Evolutionary conservation across 37 sponge, comb jelly and placozoan species (phyloP), one percentile per base, ranked within the genome.

Genomic region (Aplysina aerophoba): DNA sequence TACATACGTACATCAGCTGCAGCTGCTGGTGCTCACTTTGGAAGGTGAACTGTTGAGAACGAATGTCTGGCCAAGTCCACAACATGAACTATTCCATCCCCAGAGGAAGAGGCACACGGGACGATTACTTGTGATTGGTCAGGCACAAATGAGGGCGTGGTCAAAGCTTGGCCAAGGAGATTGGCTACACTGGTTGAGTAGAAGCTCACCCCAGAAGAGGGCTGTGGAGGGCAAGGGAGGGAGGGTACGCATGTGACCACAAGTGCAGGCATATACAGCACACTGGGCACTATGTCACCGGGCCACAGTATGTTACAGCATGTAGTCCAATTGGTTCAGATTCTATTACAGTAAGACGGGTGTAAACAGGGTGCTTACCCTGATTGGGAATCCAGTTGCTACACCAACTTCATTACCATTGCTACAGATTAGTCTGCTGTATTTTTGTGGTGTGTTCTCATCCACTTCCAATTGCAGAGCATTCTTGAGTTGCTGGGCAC

Each of bases 1-100:
- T n/a, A n/a, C n/a, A n/a, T n/a, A n/a, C n/a, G n/a, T n/a, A n/a
- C n/a, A n/a, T n/a, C n/a, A n/a, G n/a, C n/a, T n/a, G 50, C 8
- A 44, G 50, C 50, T 44, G 50, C 8, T 8, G 12, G 28, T 71
- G 35, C 20, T 61, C 44, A 90, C 90, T 56, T 55, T n/a, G 81
- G 83, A 16, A 91, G 73, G 15, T 30, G 53, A 16, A 91, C 83
- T 40, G 78, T 57, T 16, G 68, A 56, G 25, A 61, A 68, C 24
- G 84, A 57, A 39, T 83, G 78, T 37, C 80, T 54, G 39, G 79
- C 60, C 8, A 91, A 36, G 66, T 91, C 81, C 39, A 87, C 73
- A 20, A 87, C 61, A 25, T 24, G 41, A 6, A 90, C 53, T 4
- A 71, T 87, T 21, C 54, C 71, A n/a, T 82, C 83, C 21, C 59